Evolutionary conservation across 2,888 invertebrate species (phyloP), one percentile per base, ranked within the genome.

Genomic region (Ceraclea dissimilis): DNA sequence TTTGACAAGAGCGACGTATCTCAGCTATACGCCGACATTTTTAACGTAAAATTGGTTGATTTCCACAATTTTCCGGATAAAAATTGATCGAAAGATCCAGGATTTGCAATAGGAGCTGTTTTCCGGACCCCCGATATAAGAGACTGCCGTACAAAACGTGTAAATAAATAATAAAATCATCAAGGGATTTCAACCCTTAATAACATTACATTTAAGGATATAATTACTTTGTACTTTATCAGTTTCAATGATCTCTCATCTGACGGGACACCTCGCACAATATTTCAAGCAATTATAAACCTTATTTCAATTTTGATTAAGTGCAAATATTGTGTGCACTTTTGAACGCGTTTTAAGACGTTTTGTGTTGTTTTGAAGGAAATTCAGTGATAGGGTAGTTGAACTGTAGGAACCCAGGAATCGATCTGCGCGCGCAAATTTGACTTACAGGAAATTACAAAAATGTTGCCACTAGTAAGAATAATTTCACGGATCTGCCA

Each of bases 391-490:
- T 53, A 55, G 60, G 60, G 60, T 54, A 57, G 13, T 16, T n/a
- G n/a, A n/a, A n/a, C n/a, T n/a, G n/a, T n/a, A n/a, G 16, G 39
- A 39, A 13, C n/a, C 2, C 46, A 60, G 33, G 43, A 58, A 60
- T 60, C 60, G 52, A 60, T 60, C 49, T 60, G 60, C 58, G 60
- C 60, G 57, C 60, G 60, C 52, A 58, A 50, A 46, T 58, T 49
- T 48, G 6, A 31, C 49, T 21, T 46, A 26, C 10, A 22, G 44
- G 53, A 22, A 48, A 19, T 44, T 22, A 20, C 22, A 13, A 20
- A 48, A 26, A 19, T 48, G 34, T 53, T 53, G 48, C 48, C 53
- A 48, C 17, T n/a, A 18, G 10, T n/a, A 20, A 48, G 10, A 48
- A 44, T 44, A 44, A 11, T 16, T 16, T 44, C 6, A 16, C 6